Conservation (phyloP, 1,140 invertebrate genomes). For the Bathynomus jamesi region DNA sequence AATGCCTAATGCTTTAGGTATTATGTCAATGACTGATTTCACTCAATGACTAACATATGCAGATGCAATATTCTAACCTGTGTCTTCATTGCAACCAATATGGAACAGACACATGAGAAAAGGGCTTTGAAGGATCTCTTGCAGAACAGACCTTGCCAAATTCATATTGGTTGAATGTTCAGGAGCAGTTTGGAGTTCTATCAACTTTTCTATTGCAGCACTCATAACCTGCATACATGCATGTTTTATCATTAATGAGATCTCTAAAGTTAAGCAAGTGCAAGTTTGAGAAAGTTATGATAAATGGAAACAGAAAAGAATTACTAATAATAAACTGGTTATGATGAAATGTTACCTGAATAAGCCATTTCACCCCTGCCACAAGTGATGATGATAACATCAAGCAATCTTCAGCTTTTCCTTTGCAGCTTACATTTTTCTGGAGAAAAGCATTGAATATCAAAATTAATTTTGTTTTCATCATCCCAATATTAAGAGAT, state of each 20-base stretch:
- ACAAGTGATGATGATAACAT: slow-evolving; percentile 64
- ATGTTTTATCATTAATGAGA: background rate
- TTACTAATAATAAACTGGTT: slow-evolving; percentile 50
- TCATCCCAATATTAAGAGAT: no score
- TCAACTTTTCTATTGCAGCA: slow-evolving; percentile 37
- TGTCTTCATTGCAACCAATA: slow-evolving; percentile 60
- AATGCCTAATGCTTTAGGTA: no score
- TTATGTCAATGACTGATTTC: no score
- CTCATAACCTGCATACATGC: slow-evolving; percentile 24
- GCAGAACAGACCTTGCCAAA: slow-evolving; percentile 59
- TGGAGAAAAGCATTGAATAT: slow-evolving; percentile 33
- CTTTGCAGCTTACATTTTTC: slow-evolving; percentile 55
- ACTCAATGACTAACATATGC: no score
- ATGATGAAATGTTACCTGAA: no score
- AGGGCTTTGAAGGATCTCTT: slow-evolving; percentile 61
- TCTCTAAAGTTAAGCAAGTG: background rate
- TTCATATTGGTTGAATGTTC: slow-evolving; percentile 57
- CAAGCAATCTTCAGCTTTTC: slow-evolving; percentile 71
- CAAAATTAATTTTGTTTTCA: no score
- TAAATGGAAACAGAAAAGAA: background rate
- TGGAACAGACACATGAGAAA: slow-evolving; percentile 74
- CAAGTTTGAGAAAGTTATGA: background rate
- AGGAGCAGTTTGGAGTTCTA: slow-evolving; percentile 47
- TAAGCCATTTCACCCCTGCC: slow-evolving; percentile 67
- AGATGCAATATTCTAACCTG: no score